These are phyloP conservation scores for Drosophila anomalata DNA, from an alignment of 2,888 invertebrate species.

Conservation along the genomic window DNA sequence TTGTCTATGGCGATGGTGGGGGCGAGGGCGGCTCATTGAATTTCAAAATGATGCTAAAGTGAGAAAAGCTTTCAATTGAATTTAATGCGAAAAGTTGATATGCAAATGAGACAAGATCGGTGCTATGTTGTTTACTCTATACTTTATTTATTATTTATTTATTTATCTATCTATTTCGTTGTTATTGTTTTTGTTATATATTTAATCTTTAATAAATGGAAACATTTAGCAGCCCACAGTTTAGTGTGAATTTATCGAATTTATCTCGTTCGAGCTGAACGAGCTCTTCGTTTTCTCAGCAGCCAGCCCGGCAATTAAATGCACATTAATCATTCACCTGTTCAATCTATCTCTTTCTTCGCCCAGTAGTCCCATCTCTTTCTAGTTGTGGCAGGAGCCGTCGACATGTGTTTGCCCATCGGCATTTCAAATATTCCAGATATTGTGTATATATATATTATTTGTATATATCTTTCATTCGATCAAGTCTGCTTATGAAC, in stretches of 20 bases:
- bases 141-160: constrained; percentile 73
- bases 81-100: constrained; percentile 75
- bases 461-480: not conserved
- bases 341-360: not conserved
- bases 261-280: constrained; percentile 44
- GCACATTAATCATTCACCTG: constrained; percentile 65
- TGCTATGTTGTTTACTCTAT: constrained; percentile 61
- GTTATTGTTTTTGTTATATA: constrained; percentile 20
- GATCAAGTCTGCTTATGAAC: not conserved
- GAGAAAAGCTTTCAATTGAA: constrained; percentile 76
- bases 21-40: constrained; percentile 64
- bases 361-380: not conserved
- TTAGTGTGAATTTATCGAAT: constrained; percentile 26
- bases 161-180: constrained; percentile 64
- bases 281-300: constrained; percentile 19
- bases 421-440: constrained; percentile 46
- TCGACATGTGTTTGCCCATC: constrained; percentile 66
- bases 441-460: not conserved
- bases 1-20: not conserved
- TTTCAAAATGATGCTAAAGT: constrained; percentile 71
- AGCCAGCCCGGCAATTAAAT: constrained; percentile 59
- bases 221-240: constrained; percentile 63
- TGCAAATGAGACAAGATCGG: constrained; percentile 56
- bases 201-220: constrained; percentile 61
- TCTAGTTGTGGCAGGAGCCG: constrained; percentile 14